phyloP scores from a whole-genome alignment of 2,797 vertebrate species.

The Pithecia hirsuta region DNA sequence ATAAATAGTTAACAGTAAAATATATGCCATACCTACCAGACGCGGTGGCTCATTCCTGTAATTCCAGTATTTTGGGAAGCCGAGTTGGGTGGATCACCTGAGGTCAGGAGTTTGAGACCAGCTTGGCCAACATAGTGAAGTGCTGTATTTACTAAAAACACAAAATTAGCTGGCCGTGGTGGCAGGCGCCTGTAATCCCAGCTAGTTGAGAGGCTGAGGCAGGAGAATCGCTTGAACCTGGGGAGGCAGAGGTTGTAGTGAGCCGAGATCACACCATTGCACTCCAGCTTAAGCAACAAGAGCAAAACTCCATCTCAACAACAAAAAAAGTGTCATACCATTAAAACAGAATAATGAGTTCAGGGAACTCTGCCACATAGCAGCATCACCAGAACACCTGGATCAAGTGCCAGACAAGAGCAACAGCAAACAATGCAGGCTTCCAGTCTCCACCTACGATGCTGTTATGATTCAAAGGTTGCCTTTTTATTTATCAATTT shows the following conservation, averaged over 20 bases:
- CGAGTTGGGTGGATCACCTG: background rate
- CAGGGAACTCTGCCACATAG: background rate
- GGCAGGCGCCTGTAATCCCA: background rate
- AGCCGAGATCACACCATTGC: background rate
- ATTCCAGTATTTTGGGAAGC: background rate
- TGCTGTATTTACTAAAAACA: background rate
- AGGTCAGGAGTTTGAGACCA: background rate
- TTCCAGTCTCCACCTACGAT: background rate
- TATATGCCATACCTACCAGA: background rate
- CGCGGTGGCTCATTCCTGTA: accelerated
- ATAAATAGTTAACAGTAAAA: background rate
- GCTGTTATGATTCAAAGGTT: background rate
- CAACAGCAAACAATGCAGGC: background rate
- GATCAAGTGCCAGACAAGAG: background rate
- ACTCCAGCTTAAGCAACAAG: background rate
- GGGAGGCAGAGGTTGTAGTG: background rate
- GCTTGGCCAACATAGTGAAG: background rate
- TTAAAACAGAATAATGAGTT: background rate
- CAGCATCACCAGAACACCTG: background rate
- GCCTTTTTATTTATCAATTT: background rate
- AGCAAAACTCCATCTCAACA: background rate
- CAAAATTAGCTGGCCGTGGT: background rate
- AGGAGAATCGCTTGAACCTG: background rate
- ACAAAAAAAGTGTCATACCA: background rate
- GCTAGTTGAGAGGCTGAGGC: background rate